Conservation (phyloP, 2,797 vertebrate species). For the Sparidentex hasta region DNA sequence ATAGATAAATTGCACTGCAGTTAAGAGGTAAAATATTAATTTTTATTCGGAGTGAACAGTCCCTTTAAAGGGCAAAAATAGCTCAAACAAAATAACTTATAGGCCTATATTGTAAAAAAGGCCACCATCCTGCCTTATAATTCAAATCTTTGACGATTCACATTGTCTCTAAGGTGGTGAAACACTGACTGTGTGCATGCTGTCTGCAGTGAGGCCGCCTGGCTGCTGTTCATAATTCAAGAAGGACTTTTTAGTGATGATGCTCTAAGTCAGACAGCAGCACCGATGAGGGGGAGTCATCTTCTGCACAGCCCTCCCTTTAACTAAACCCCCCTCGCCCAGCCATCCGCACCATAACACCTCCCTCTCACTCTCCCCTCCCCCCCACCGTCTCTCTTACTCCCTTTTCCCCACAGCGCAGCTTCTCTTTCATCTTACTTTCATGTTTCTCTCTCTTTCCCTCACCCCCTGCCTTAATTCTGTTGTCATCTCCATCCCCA, state of each 20-base stretch:
- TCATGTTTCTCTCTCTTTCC: constrained; percentile 41
- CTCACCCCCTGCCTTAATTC: constrained; percentile 33
- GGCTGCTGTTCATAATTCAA: constrained; percentile 37
- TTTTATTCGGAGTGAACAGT: too few species aligned
- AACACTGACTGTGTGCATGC: neutral
- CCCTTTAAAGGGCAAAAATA: neutral
- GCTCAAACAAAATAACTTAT: neutral
- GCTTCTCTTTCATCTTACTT: constrained; percentile 59
- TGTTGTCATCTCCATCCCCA: constrained; percentile 36
- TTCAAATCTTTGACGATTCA: constrained; percentile 24
- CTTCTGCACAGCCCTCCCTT: constrained; percentile 5
- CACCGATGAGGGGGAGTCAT: constrained; percentile 8
- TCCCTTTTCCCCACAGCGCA: constrained; percentile 36
- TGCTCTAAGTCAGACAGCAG: constrained; percentile 37
- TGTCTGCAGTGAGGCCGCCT: neutral
- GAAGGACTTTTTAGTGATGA: constrained; percentile 9
- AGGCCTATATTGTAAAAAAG: too few species aligned
- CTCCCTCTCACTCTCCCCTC: constrained; percentile 1
- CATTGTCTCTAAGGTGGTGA: neutral
- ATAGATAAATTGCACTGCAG: too few species aligned
- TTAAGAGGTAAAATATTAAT: too few species aligned
- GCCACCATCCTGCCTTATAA: neutral
- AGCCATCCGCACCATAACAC: constrained; percentile 21
- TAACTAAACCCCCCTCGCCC: constrained; percentile 19
- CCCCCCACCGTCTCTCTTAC: neutral